Evolutionary conservation across 2,888 invertebrate species (phyloP).

Genomic region (Aproaerema taeniolella): DNA sequence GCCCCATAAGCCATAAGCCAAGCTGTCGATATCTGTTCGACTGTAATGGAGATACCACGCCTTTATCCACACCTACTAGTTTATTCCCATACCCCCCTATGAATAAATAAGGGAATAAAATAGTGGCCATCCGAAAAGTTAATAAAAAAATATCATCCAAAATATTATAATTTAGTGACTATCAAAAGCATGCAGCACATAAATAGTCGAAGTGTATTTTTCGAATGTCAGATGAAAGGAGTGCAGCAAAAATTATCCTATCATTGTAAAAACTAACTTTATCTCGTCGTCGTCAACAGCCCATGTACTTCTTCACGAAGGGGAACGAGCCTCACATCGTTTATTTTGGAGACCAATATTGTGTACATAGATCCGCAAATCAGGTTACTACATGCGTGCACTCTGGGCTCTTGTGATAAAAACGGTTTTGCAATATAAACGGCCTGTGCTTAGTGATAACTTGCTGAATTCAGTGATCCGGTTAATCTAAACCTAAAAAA

Average conservation of each 20-base stretch:
- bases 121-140: background rate
- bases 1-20: no score
- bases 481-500: background rate
- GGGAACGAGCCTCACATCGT: no score
- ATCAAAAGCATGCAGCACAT: background rate
- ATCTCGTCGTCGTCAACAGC: no score
- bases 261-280: no score
- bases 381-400: no score
- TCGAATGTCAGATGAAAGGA: background rate
- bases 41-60: constrained; percentile 56
- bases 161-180: no score
- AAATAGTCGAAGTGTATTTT: background rate
- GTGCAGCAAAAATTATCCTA: no score
- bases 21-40: constrained; percentile 59
- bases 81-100: background rate
- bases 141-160: background rate
- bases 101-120: background rate
- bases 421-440: background rate
- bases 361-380: no score
- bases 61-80: constrained; percentile 18
- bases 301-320: no score
- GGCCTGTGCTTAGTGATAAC: background rate
- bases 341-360: no score
- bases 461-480: background rate
- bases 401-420: no score